Base-by-base conservation (phyloP, 2,113 vertebrate genomes). In the Bubo bubo region DNA sequence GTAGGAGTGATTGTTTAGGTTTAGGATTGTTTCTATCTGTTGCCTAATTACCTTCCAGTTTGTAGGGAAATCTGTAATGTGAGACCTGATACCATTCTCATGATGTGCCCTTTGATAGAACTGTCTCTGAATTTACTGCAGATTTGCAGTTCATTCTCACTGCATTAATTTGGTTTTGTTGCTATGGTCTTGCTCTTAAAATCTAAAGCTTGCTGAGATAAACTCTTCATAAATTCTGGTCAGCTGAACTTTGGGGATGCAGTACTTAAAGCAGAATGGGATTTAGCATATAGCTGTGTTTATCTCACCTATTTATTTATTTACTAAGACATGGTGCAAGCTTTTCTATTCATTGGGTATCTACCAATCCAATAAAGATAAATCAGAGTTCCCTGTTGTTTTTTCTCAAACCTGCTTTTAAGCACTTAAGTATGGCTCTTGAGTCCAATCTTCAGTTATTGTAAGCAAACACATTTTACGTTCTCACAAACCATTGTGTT, bases 1-100 rank as follows among this genome's bases (percentile, higher is more conserved):
- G 12, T 32, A 18, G 26, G 20, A 84, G 14, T 66, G 0, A 2
- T 35, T 47, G 15, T 56, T 83, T 76, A 67, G 30, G 3, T 62
- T 76, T 73, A 62, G 13, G 20, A 28, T 47, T 84, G 35, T 81
- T 95, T 95, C 62, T 95, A 30, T 74, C 16, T 10, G 86, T 94
- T 85, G 12, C 37, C 28, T 95, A 88, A 91, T 96, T 96, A 63
- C 23, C 8, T 86, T 92, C 60, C 53, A 45, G 37, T 72, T 96
- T 90, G 93, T 85, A 72, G 20, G 45, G 79, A 79, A 74, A 58
- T 83, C 50, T 92, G 34, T 85, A 88, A 86, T 30, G 35, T n/a
- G 53, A 83, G 60, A 86, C 20, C 43, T 71, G 53, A 85, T 70
- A 50, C 23, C 21, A 12, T 10, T 22, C 20, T 64, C 50, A 87